A percentile compares a stretch with the other conserved stretches of the same genome.
Evolutionary conservation across 2,797 vertebrate species (phyloP).

Genomic region (Pagetopsis macropterus): DNA sequence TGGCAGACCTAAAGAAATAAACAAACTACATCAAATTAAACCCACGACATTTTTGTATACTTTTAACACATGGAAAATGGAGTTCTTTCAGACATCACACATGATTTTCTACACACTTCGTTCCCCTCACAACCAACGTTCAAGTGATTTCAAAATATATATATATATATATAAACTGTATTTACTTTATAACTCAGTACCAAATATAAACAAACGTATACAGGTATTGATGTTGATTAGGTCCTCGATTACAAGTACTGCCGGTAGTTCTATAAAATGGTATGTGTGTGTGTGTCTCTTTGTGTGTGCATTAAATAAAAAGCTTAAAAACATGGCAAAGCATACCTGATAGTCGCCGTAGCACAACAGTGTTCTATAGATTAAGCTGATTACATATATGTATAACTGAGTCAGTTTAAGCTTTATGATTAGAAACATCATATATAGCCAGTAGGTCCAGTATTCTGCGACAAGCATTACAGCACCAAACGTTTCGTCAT

Average conservation of each 20-base stretch:
- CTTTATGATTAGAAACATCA: constrained; percentile 87
- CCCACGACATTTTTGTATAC: constrained; percentile 60
- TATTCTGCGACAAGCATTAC: constrained; percentile 88
- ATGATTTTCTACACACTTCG: constrained; percentile 65
- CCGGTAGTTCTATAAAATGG: constrained; percentile 78
- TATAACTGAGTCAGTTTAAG: constrained; percentile 87
- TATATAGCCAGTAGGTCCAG: constrained; percentile 89
- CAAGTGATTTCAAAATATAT: constrained; percentile 80
- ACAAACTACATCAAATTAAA: constrained; percentile 72
- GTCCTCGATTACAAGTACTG: constrained; percentile 82
- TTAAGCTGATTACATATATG: constrained; percentile 86
- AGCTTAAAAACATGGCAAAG: constrained; percentile 83
- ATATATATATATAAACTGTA: constrained; percentile 37
- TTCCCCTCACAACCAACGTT: constrained; percentile 69
- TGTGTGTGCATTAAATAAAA: constrained; percentile 77
- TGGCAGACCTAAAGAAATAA: constrained; percentile 74
- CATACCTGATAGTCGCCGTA: constrained; percentile 88
- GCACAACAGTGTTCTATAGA: constrained; percentile 89
- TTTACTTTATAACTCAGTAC: constrained; percentile 82
- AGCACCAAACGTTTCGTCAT: constrained; percentile 89
- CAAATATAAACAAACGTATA: constrained; percentile 81
- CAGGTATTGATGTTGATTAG: constrained; percentile 79
- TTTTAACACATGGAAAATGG: constrained; percentile 70
- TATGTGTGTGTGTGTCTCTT: constrained; percentile 58
- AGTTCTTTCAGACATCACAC: constrained; percentile 70